Conservation (phyloP, 1,140 invertebrate genomes). For the Thaumatotibia leucotreta region DNA sequence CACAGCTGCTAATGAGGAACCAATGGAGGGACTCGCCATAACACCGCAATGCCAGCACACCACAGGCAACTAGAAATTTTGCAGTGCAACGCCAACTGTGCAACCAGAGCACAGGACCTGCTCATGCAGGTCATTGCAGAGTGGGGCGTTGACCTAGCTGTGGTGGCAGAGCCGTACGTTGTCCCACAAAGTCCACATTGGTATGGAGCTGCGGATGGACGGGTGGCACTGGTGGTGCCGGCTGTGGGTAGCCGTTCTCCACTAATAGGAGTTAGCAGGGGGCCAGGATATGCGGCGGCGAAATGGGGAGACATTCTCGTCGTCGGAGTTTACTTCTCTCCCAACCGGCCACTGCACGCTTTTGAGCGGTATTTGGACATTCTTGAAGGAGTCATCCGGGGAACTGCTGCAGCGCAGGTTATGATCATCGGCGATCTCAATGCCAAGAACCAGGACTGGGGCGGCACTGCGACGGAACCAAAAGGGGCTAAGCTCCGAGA, state of each 20-base stretch:
- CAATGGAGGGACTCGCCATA: too few species aligned
- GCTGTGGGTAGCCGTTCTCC: not conserved
- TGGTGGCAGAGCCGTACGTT: not conserved
- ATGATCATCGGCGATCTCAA: too few species aligned
- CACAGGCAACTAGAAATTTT: not conserved
- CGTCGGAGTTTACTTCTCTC: conserved; percentile 21
- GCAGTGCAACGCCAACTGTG: conserved; percentile 20
- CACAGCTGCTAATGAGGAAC: not conserved
- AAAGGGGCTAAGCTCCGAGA: too few species aligned
- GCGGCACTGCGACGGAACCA: too few species aligned
- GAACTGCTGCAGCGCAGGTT: too few species aligned
- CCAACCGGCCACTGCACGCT: conserved; percentile 12
- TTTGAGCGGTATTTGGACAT: conserved; percentile 18
- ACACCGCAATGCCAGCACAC: not conserved
- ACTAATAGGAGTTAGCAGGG: not conserved
- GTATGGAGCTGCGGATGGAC: not conserved
- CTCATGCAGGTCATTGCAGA: conserved; percentile 19
- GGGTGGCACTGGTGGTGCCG: not conserved
- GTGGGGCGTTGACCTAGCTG: conserved; percentile 14
- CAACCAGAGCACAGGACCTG: conserved; percentile 24
- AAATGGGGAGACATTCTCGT: not conserved
- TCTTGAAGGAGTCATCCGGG: not conserved
- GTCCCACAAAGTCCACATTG: not conserved
- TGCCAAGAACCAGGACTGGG: too few species aligned
- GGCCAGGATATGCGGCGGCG: not conserved